phyloP scores from a whole-genome alignment of 2,113 vertebrate genomes.

The Dipodomys merriami region DNA sequence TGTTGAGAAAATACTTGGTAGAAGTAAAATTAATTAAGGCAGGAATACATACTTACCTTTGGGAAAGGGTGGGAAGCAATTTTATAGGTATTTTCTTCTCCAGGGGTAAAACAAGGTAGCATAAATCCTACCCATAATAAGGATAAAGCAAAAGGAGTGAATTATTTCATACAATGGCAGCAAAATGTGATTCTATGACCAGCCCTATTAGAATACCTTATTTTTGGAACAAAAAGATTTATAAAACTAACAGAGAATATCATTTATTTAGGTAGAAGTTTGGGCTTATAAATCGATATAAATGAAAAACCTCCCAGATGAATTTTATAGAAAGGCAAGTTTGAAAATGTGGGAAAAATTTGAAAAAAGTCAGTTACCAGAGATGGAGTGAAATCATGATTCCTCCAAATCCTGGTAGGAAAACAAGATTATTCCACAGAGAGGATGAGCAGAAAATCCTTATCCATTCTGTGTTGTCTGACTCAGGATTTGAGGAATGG shows the following conservation, averaged over 20 bases:
- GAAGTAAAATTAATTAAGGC: not conserved
- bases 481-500: not conserved
- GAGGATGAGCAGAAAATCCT: not conserved
- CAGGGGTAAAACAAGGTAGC: not conserved
- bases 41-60: not conserved
- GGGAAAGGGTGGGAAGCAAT: not conserved
- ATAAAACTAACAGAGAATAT: not conserved
- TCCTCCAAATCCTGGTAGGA: too few species aligned
- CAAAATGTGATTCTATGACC: not conserved
- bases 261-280: slow-evolving; percentile 30
- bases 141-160: not conserved
- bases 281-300: not conserved
- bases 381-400: not conserved
- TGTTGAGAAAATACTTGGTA: slow-evolving; percentile 3
- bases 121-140: not conserved
- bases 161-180: not conserved
- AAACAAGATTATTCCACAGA: not conserved
- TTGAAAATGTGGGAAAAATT: not conserved
- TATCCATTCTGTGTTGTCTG: not conserved
- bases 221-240: not conserved
- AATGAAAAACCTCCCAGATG: not conserved
- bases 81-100: not conserved
- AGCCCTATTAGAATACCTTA: not conserved
- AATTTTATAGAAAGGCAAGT: not conserved
- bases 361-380: not conserved